These are phyloP conservation scores for Aphelenchoides bicaudatus DNA, from an alignment of 2,888 invertebrate genomes.

Conservation along the genomic window DNA sequence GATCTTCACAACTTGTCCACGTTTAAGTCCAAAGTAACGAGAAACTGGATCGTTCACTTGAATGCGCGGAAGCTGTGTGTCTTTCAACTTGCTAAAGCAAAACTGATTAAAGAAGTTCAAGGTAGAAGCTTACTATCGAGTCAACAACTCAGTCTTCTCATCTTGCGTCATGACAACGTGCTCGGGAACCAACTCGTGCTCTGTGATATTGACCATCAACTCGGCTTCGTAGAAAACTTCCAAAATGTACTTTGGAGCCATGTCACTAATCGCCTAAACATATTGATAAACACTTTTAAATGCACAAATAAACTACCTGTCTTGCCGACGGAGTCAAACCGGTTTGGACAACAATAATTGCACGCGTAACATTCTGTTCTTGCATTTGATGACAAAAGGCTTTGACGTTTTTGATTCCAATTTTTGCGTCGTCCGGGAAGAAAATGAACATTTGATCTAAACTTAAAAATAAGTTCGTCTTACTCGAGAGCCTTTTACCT, in stretches of 20 bases:
- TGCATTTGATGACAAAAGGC: conserved; percentile 99
- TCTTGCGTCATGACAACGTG: conserved; percentile 97
- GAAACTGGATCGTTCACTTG: conserved; percentile 98
- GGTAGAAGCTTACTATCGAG: conserved; percentile 75
- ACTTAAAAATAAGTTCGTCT: conserved; percentile 18
- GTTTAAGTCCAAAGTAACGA: conserved; percentile 92
- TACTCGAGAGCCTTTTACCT: conserved; percentile 44
- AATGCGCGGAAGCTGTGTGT: conserved; percentile 97
- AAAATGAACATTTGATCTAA: conserved; percentile 97
- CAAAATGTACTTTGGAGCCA: conserved; percentile 97
- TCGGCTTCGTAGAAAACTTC: conserved; percentile 80
- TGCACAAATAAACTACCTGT: no score
- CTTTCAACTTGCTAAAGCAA: conserved; percentile 77
- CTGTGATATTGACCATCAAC: conserved; percentile 71
- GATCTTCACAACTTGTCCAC: conserved; percentile 92
- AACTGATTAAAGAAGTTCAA: neutral
- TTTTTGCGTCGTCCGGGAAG: conserved; percentile 97
- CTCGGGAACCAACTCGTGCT: conserved; percentile 79
- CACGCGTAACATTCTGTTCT: conserved; percentile 95
- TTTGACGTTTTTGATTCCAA: conserved; percentile 97
- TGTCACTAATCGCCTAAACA: conserved; percentile 73
- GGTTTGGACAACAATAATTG: conserved; percentile 89
- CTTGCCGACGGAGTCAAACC: conserved; percentile 99
- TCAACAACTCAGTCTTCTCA: conserved; percentile 88
- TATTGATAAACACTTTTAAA: no score